Evolutionary conservation across 2,797 vertebrate species (phyloP).

Genomic region (Pteropus rufus): DNA sequence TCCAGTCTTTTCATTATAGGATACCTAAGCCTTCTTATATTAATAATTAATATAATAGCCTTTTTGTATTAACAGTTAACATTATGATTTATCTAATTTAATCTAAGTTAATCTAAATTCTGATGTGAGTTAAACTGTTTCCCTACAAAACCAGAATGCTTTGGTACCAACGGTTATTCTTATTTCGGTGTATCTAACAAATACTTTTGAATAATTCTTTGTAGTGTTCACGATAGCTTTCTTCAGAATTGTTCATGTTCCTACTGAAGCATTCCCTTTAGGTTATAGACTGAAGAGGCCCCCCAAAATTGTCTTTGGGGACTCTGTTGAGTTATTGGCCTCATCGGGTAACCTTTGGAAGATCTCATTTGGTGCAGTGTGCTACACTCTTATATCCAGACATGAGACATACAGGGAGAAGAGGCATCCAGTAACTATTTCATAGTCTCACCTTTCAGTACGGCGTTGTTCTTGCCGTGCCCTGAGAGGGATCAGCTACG

Average conservation of each 20-base stretch:
- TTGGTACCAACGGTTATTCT: not conserved
- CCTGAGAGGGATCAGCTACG: not conserved
- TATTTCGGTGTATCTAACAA: conserved; percentile 45
- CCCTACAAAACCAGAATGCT: not conserved
- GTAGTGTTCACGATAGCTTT: not conserved
- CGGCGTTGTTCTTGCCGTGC: not conserved
- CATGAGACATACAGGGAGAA: not conserved
- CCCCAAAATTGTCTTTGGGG: not conserved
- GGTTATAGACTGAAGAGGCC: not conserved
- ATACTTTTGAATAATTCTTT: conserved; percentile 30
- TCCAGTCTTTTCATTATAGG: not conserved
- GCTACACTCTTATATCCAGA: not conserved
- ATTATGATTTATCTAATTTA: conserved; percentile 24
- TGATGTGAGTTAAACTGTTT: not conserved
- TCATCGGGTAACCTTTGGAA: conserved; percentile 15
- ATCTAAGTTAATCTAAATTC: conserved; percentile 17
- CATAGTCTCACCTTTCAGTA: not conserved
- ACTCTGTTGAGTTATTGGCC: not conserved
- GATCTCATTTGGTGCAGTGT: conserved; percentile 28
- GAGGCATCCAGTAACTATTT: not conserved
- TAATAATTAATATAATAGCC: not conserved
- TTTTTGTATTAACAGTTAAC: conserved; percentile 15
- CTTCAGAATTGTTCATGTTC: conserved; percentile 48
- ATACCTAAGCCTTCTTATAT: not conserved
- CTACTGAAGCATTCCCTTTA: not conserved